Evolutionary conservation across 2,113 vertebrate genomes (phyloP).

Genomic region (Eidolon helvum): DNA sequence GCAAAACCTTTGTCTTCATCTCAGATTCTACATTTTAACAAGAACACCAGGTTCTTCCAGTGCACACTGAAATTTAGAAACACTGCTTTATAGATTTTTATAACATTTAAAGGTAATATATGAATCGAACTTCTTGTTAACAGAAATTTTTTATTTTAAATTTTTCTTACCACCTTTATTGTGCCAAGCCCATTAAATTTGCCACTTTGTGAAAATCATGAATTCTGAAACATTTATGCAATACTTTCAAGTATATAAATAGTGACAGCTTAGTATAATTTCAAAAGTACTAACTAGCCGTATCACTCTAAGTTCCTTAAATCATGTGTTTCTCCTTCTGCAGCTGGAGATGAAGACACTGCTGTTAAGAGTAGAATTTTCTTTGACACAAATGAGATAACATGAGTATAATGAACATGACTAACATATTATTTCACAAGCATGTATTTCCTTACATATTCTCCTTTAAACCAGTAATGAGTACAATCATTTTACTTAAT

Average conservation of each 20-base stretch:
- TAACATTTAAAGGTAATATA: background rate
- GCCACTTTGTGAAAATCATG: background rate
- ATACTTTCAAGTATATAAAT: conserved; percentile 15
- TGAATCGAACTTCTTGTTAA: background rate
- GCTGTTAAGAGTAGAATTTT: conserved; percentile 22
- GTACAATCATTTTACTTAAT: background rate
- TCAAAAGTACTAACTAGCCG: background rate
- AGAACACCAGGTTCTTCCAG: background rate
- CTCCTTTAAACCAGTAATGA: background rate
- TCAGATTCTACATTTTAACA: background rate
- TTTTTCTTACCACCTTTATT: background rate
- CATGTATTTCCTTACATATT: background rate
- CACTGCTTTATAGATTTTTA: background rate
- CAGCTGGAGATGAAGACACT: background rate
- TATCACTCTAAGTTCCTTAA: background rate
- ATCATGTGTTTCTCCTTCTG: background rate
- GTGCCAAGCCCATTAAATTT: background rate
- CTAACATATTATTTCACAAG: background rate
- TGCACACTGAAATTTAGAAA: background rate
- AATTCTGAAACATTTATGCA: conserved; percentile 19
- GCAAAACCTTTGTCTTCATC: background rate
- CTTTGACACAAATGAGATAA: background rate
- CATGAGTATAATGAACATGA: background rate
- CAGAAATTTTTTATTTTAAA: conserved; percentile 2
- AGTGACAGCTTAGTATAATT: background rate